Conservation (phyloP, 1,140 invertebrate genomes). For the Platorchestia sp. region DNA sequence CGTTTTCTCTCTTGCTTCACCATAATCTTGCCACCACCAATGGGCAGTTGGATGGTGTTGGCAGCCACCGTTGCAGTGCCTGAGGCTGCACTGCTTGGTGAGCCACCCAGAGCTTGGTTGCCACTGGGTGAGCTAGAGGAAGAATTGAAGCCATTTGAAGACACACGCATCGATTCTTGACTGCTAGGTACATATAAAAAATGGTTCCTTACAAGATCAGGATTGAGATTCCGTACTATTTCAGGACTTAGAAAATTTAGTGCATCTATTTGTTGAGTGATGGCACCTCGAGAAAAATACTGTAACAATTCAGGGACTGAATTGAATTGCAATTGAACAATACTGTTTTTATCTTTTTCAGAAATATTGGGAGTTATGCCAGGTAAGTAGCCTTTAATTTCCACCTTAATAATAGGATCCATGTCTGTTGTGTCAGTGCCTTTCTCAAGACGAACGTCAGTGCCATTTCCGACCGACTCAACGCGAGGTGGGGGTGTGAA, state of each 20-base stretch:
- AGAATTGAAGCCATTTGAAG: conserved; percentile 66
- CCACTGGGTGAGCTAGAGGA: conserved; percentile 62
- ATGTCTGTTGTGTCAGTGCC: conserved; percentile 67
- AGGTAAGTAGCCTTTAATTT: conserved; percentile 66
- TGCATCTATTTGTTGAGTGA: conserved; percentile 67
- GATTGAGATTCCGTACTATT: conserved; percentile 67
- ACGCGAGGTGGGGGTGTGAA: conserved; percentile 67
- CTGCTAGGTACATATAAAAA: conserved; percentile 67
- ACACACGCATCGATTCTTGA: conserved; percentile 65
- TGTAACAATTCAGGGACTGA: conserved; percentile 66
- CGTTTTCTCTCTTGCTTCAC: conserved; percentile 58
- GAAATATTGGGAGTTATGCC: conserved; percentile 61
- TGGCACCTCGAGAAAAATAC: conserved; percentile 67
- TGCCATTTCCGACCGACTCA: conserved; percentile 59
- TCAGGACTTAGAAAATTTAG: conserved; percentile 67
- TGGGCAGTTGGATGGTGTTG: conserved; percentile 58
- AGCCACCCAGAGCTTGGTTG: conserved; percentile 60
- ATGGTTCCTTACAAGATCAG: conserved; percentile 67
- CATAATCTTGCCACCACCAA: conserved; percentile 50
- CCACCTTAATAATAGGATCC: conserved; percentile 67
- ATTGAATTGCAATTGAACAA: conserved; percentile 67
- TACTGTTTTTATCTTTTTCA: conserved; percentile 66
- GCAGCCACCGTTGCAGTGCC: conserved; percentile 55
- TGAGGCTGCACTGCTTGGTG: conserved; percentile 60
- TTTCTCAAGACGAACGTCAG: conserved; percentile 65